Conservation (phyloP, 2,888 invertebrate species). For the Abscondita cerata region DNA sequence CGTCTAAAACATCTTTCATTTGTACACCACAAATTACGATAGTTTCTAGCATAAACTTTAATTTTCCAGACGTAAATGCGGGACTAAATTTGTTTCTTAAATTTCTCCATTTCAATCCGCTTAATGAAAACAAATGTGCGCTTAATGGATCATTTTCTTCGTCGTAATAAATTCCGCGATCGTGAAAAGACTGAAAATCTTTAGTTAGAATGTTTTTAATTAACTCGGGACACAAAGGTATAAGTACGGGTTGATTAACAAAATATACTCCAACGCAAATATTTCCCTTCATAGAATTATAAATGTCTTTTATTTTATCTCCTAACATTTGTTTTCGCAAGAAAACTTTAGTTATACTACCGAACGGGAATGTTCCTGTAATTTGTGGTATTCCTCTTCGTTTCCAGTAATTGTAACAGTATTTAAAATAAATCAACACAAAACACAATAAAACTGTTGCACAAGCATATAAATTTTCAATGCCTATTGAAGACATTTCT, state of each 20-base stretch:
- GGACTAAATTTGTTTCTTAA: conserved; percentile 70
- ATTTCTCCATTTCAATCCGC: conserved; percentile 68
- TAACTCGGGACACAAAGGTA: conserved; percentile 68
- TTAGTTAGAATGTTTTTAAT: conserved; percentile 66
- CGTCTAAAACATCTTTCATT: conserved; percentile 55
- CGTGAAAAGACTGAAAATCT: conserved; percentile 71
- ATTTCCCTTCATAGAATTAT: conserved; percentile 59
- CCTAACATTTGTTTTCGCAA: conserved; percentile 66
- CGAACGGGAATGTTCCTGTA: conserved; percentile 68
- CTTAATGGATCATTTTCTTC: conserved; percentile 68
- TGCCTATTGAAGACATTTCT: not conserved
- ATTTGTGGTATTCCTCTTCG: conserved; percentile 64
- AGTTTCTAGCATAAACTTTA: conserved; percentile 69
- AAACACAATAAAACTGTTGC: not conserved
- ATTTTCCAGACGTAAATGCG: conserved; percentile 71
- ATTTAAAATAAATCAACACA: conserved; percentile 53
- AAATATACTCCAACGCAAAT: conserved; percentile 67
- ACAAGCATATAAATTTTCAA: not conserved
- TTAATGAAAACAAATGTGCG: conserved; percentile 66
- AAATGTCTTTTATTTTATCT: conserved; percentile 66
- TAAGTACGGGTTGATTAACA: conserved; percentile 66
- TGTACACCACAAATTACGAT: conserved; percentile 65
- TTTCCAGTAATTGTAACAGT: conserved; percentile 66
- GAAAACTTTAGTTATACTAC: conserved; percentile 65
- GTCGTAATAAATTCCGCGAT: conserved; percentile 69